Conservation (phyloP, 2,797 vertebrate genomes). For the Gila robusta region DNA sequence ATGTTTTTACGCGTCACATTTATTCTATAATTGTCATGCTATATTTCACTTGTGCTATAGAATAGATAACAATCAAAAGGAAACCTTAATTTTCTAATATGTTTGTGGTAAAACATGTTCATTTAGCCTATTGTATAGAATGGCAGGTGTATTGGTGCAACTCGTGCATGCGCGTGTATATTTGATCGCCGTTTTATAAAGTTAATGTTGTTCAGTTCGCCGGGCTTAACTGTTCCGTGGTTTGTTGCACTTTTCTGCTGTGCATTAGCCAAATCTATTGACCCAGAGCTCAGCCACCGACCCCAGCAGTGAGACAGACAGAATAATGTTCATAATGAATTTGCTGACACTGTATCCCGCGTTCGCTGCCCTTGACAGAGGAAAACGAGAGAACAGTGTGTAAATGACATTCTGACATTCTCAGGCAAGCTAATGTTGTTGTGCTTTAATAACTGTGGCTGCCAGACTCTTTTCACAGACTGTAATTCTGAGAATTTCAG, state of each 20-base stretch:
- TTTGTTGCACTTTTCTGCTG: constrained; percentile 38
- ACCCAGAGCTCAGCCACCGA: constrained; percentile 48
- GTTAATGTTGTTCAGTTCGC: constrained; percentile 14
- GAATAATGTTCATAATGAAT: constrained; percentile 23
- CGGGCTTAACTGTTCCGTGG: constrained; percentile 12
- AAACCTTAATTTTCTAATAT: neutral
- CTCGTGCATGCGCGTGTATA: neutral
- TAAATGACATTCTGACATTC: constrained; percentile 30
- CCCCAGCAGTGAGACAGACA: constrained; percentile 47
- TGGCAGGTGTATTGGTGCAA: constrained; percentile 20
- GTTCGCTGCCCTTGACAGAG: constrained; percentile 45
- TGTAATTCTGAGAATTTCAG: neutral
- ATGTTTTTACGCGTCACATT: neutral
- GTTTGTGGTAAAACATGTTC: neutral
- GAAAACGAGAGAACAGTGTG: constrained; percentile 1
- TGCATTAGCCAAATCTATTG: constrained; percentile 36
- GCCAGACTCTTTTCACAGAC: neutral
- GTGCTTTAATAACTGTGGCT: constrained; percentile 26
- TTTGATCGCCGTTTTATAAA: neutral
- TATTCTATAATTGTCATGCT: neutral
- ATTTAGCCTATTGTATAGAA: neutral
- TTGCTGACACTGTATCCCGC: constrained; percentile 30
- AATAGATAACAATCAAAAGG: neutral
- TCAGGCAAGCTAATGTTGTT: constrained; percentile 12
- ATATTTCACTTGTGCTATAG: neutral